Evolutionary conservation across 2,888 invertebrate species (phyloP).

Genomic region (Thecophora atra): DNA sequence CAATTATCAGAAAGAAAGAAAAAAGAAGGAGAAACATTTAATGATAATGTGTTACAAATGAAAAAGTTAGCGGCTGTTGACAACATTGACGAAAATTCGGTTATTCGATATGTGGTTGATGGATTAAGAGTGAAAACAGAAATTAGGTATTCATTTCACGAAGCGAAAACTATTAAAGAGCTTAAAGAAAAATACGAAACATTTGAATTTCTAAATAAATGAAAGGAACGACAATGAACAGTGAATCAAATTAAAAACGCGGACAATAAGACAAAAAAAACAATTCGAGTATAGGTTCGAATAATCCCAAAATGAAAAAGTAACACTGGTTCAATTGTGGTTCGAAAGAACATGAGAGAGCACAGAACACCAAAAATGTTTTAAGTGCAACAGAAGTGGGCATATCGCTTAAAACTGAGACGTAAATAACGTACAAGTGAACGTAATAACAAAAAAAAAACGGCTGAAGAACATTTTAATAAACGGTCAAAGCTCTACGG

Average conservation of each 20-base stretch:
- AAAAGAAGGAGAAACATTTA: slow-evolving; percentile 33
- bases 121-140: slow-evolving; percentile 36
- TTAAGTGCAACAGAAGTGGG: too few relatives aligned
- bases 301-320: neutral
- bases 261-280: slow-evolving; percentile 25
- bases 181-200: slow-evolving; percentile 37
- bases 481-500: neutral
- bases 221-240: neutral
- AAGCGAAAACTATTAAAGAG: slow-evolving; percentile 36
- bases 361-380: too few relatives aligned
- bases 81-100: slow-evolving; percentile 29
- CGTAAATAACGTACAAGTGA: too few relatives aligned
- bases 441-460: too few relatives aligned
- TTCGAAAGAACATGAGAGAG: neutral
- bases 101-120: slow-evolving; percentile 38
- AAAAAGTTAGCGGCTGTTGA: slow-evolving; percentile 38
- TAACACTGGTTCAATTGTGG: neutral
- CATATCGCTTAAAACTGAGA: neutral
- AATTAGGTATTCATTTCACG: slow-evolving; percentile 37
- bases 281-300: neutral
- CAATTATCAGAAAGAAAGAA: slow-evolving; percentile 40
- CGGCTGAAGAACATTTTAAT: too few relatives aligned
- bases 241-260: neutral
- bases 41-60: slow-evolving; percentile 39
- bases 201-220: slow-evolving; percentile 17